Conservation (phyloP, 2,113 vertebrate genomes). For the Amblyornis subalaris region DNA sequence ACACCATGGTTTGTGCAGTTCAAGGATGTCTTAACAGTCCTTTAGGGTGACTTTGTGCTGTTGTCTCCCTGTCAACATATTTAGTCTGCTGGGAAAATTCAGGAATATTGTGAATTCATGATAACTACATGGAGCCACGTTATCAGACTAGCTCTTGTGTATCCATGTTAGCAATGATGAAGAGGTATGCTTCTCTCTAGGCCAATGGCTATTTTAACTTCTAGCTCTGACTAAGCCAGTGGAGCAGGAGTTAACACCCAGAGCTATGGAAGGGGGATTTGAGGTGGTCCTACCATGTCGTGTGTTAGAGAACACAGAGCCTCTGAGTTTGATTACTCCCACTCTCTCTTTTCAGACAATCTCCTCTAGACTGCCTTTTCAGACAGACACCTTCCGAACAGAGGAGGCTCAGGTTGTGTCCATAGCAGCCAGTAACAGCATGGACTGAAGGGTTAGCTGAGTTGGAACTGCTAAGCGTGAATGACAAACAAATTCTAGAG, state of each 20-base stretch:
- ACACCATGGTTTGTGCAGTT: accelerated
- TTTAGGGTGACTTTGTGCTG: background rate
- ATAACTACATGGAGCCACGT: background rate
- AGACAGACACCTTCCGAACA: background rate
- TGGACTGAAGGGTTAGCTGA: background rate
- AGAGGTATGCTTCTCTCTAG: background rate
- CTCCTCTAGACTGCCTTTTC: background rate
- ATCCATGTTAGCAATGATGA: background rate
- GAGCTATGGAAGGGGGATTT: background rate
- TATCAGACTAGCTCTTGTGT: background rate
- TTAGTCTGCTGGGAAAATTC: background rate
- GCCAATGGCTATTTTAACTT: background rate
- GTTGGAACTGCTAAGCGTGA: background rate
- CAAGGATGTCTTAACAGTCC: background rate
- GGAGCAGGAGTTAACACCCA: background rate
- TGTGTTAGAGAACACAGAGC: background rate
- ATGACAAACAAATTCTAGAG: background rate
- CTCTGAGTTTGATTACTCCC: background rate
- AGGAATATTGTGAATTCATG: background rate
- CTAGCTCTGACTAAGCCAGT: background rate
- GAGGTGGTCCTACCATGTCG: background rate
- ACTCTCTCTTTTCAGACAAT: background rate
- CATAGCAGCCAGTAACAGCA: background rate
- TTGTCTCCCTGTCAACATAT: background rate
- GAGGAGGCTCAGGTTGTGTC: background rate